A percentile compares a stretch with the other conserved stretches of the same genome.
These are phyloP conservation scores for Xylocopa sonorina DNA, from an alignment of 1,140 invertebrate species.

Conservation along the genomic window DNA sequence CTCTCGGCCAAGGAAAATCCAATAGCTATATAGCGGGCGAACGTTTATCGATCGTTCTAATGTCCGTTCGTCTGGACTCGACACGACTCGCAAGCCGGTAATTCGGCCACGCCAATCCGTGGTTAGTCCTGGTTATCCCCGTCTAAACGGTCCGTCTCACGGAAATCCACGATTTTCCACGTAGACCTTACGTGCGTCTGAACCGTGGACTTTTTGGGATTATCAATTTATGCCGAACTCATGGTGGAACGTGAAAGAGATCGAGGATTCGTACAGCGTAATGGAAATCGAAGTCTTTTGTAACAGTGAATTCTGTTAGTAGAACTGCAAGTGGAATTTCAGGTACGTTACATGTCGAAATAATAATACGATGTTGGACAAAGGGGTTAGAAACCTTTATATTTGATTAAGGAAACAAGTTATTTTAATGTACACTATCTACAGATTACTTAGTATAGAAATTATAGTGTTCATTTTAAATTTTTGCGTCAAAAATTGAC, in stretches of 20 bases:
- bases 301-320: background rate
- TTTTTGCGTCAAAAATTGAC: too few species aligned
- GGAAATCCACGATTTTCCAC: background rate
- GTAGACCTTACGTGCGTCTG: background rate
- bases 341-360: background rate
- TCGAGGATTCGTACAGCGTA: background rate
- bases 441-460: too few species aligned
- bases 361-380: too few species aligned
- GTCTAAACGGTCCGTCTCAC: constrained; percentile 28
- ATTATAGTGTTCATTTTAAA: too few species aligned
- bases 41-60: constrained; percentile 42
- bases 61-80: constrained; percentile 29
- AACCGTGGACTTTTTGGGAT: background rate
- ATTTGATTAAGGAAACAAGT: too few species aligned
- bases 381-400: too few species aligned
- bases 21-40: constrained; percentile 3
- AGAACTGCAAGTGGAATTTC: background rate
- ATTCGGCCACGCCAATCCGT: constrained; percentile 59
- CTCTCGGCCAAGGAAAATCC: constrained; percentile 32
- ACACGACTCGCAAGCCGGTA: constrained; percentile 43
- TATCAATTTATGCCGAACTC: constrained; percentile 16
- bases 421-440: too few species aligned
- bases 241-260: too few species aligned
- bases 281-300: background rate
- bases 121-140: constrained; percentile 50